A percentile compares a stretch with the other conserved stretches of the same genome.
phyloP scores from a whole-genome alignment of 2,888 invertebrate species.

The Pomacea canaliculata region DNA sequence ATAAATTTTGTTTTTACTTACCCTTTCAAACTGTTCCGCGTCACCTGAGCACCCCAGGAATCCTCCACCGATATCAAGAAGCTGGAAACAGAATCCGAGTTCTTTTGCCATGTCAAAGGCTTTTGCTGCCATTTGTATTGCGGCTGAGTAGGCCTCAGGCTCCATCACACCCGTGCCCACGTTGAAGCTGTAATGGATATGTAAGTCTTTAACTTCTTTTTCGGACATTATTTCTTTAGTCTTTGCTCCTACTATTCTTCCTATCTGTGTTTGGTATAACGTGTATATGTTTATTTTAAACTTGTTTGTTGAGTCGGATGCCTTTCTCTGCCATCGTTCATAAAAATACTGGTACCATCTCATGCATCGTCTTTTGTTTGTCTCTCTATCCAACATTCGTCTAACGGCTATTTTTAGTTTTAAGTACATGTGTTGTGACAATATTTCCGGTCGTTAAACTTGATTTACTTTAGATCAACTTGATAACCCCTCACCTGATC shows the following conservation, averaged over 20 bases:
- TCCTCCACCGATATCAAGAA: conserved; percentile 90
- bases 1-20: conserved; percentile 50
- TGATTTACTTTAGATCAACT: too few species aligned
- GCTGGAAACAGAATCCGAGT: conserved; percentile 81
- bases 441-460: too few species aligned
- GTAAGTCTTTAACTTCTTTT: too few species aligned
- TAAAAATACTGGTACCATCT: background rate
- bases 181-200: conserved; percentile 80
- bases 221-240: background rate
- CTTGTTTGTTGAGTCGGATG: background rate
- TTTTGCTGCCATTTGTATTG: conserved; percentile 79
- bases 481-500: conserved; percentile 65
- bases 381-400: too few species aligned
- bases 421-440: too few species aligned
- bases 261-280: background rate
- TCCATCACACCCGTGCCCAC: conserved; percentile 93
- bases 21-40: conserved; percentile 79
- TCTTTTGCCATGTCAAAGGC: conserved; percentile 81
- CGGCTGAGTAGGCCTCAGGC: conserved; percentile 83
- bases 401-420: too few species aligned
- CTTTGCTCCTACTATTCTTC: background rate
- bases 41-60: conserved; percentile 81
- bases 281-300: background rate
- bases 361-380: too few species aligned
- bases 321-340: too few species aligned